phyloP scores from a whole-genome alignment of 2,113 vertebrate species.

The Istiophorus platypterus region DNA sequence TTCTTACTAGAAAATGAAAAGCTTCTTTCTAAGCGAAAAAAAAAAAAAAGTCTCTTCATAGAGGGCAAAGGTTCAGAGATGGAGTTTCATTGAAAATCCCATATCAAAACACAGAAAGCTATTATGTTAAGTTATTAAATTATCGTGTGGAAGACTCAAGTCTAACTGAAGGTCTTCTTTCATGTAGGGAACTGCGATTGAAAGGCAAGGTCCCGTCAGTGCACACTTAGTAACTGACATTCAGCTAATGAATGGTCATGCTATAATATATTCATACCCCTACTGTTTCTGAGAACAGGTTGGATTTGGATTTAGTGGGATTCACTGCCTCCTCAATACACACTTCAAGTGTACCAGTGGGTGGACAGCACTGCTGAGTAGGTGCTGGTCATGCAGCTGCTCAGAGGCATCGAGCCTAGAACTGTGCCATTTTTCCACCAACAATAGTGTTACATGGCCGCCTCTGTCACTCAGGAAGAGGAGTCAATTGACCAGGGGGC shows the following conservation, averaged over 20 bases:
- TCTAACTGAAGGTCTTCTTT: conserved; percentile 71
- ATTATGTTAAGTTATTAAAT: conserved; percentile 68
- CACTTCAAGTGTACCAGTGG: conserved; percentile 16
- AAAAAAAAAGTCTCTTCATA: conserved; percentile 40
- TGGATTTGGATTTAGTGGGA: conserved; percentile 49
- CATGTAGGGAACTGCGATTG: conserved; percentile 60
- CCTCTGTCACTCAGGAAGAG: conserved; percentile 32
- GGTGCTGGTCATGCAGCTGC: conserved; percentile 20
- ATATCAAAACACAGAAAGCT: conserved; percentile 56
- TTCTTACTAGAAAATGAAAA: conserved; percentile 44
- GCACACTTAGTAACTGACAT: conserved; percentile 72
- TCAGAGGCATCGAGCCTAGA: conserved; percentile 36
- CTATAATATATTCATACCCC: conserved; percentile 72
- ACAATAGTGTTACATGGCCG: conserved; percentile 34
- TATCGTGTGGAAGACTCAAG: conserved; percentile 55
- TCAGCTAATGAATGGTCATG: conserved; percentile 75
- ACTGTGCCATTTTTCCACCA: conserved; percentile 28
- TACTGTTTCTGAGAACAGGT: conserved; percentile 69
- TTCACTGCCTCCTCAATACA: conserved; percentile 39
- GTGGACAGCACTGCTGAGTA: conserved; percentile 39
- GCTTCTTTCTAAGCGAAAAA: conserved; percentile 14
- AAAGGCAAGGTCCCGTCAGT: conserved; percentile 55
- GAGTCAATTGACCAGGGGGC: conserved; percentile 45
- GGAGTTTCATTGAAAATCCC: conserved; percentile 46
- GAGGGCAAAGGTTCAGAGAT: conserved; percentile 48